Percentiles rank a stretch among this genome's conserved stretches.
phyloP scores from a whole-genome alignment of 53 echinoderm and acorn worm species.

The Mesocentrotus franciscanus region DNA sequence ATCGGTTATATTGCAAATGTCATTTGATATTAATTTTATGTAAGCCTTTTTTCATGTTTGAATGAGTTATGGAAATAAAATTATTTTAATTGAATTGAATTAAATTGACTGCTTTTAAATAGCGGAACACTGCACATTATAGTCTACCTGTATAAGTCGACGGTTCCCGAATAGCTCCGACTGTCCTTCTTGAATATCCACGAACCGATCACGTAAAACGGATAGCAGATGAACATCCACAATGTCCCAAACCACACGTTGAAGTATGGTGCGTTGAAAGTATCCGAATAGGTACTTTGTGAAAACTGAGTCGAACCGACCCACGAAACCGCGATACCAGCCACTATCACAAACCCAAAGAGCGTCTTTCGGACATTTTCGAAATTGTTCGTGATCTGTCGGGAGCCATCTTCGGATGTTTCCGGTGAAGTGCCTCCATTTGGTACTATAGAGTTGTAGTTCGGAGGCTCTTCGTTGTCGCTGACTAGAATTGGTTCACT shows the following conservation, averaged over 20 bases:
- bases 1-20: too few species aligned
- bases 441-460: conserved; percentile 42
- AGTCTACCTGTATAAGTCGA: conserved; percentile 77
- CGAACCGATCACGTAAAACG: conserved; percentile 81
- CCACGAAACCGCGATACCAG: conserved; percentile 95
- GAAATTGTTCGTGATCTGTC: conserved; percentile 65
- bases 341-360: conserved; percentile 83
- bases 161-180: conserved; percentile 72
- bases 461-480: conserved; percentile 1
- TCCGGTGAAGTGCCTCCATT: conserved; percentile 37
- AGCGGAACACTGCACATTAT: not conserved
- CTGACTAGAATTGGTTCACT: conserved; percentile 23
- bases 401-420: conserved; percentile 31
- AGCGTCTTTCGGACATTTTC: conserved; percentile 77
- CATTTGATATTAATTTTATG: too few species aligned
- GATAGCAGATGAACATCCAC: conserved; percentile 96
- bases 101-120: not conserved
- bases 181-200: conserved; percentile 73
- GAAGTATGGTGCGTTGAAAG: conserved; percentile 88
- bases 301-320: conserved; percentile 95
- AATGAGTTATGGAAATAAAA: too few species aligned
- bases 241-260: conserved; percentile 94
- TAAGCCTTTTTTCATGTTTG: too few species aligned
- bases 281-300: conserved; percentile 84
- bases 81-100: too few species aligned